Evolutionary conservation across 64 coral and sea anemone genomes (phyloP), one percentile per base, ranked within the genome.

Genomic region (Porites lutea): DNA sequence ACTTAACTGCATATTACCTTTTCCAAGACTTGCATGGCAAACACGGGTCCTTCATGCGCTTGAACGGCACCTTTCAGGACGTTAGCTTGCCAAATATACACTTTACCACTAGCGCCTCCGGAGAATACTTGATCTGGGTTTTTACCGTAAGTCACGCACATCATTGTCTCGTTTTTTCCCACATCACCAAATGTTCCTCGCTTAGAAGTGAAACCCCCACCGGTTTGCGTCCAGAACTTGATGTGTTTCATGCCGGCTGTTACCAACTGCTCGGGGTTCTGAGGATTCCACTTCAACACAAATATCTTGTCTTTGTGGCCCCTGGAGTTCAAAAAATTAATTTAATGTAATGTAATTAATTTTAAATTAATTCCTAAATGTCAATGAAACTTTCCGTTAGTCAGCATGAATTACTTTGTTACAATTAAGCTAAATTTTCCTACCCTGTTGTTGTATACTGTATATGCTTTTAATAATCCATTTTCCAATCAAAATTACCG

Each of bases 271-370:
- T 99, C 97, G 7, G 82, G 73, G 64, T 72, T 93, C 16, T 92
- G 88, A 3, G 97, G 97, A 89, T 99, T 96, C 97, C 97, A 99
- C 48, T 93, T 92, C 49, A 99, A 91, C 15, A 96, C 97, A 86
- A 99, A 99, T 48, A 99, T 99, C 70, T 99, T 99, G 64, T 99
- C 97, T 54, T 99, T 99, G 86, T 99, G 94, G 18, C 97, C 97
- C 82, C 97, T 99, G 79, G 51, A 8, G 68, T 45, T 19, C 13
- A 79, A 64, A 45, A 51, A n/a, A 72, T 15, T 16, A 22, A 86
- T 23, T 59, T 3, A 15, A 51, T 37, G 18, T 5, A n/a, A 53
- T 22, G 22, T 15, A 55, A 94, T 71, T 44, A n/a, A n/a, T n/a
- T n/a, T n/a, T n/a, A n/a, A n/a, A n/a, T n/a, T n/a, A 37, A 37